A percentile compares a stretch with the other conserved stretches of the same genome.
These are phyloP conservation scores for Pangasianodon hypophthalmus DNA, from an alignment of 2,113 vertebrate species.

Conservation along the genomic window DNA sequence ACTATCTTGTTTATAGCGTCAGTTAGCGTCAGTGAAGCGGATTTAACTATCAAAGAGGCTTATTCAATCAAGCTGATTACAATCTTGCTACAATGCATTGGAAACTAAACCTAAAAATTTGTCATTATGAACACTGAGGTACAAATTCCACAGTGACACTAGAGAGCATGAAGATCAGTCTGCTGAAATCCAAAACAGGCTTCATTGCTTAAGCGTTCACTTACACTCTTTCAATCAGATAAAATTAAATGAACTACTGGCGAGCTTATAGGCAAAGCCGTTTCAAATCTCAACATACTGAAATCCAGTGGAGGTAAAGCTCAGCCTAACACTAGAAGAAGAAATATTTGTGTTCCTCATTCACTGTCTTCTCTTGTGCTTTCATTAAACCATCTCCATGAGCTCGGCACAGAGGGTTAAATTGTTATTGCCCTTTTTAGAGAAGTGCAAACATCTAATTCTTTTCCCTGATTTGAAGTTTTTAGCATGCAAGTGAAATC, in stretches of 20 bases:
- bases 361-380: not conserved
- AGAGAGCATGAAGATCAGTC: not conserved
- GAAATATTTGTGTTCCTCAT: not conserved
- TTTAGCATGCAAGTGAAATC: conserved; percentile 20
- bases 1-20: conserved; percentile 19
- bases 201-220: not conserved
- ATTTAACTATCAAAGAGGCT: not conserved
- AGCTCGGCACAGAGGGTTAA: conserved; percentile 24
- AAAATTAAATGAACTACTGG: not conserved
- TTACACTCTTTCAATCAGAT: not conserved
- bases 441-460: conserved; percentile 21
- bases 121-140: conserved; percentile 1
- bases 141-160: conserved; percentile 14
- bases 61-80: conserved; percentile 35
- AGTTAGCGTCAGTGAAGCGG: not conserved
- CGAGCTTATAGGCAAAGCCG: not conserved
- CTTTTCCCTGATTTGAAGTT: conserved; percentile 5
- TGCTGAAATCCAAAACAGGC: not conserved
- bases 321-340: not conserved
- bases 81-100: not conserved
- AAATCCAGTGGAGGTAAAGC: not conserved
- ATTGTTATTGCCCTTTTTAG: conserved; percentile 11
- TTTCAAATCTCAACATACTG: not conserved
- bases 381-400: not conserved
- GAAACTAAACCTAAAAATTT: not conserved